Evolutionary conservation across 2,797 vertebrate genomes (phyloP), one percentile per base, ranked within the genome.

Genomic region (Peromyscus eremicus): DNA sequence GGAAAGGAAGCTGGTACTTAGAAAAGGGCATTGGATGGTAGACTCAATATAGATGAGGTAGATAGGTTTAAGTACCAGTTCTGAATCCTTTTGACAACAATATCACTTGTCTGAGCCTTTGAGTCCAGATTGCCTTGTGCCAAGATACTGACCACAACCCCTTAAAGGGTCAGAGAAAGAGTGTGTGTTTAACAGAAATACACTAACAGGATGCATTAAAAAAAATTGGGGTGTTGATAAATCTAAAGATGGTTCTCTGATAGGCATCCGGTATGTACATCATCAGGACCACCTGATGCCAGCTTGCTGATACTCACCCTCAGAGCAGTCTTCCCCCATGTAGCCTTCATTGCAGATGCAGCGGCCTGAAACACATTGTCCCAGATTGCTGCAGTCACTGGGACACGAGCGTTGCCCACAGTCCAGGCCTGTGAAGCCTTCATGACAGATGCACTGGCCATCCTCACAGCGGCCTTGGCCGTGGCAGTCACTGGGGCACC

Each of bases 321-420:
- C 86, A 0, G 95, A 97, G 0, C 99, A 99, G 98, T 99, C 99
- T 0, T 99, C 98, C 0, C 99, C 99, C 0, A 98, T 97, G 97
- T 99, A 99, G 40, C 99, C 99, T 0, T 99, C 99, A 0, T 99
- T 99, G 14, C 99, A 99, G 89, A 99, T 89, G 0, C 99, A 99
- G 21, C 9, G 97, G 0, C 99, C 99, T 0, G 98, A 94, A 43
- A 99, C 66, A 0, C 99, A 99, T 73, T 97, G 98, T 1, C 99
- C 99, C 0, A 92, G 96, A 92, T 62, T 66, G 88, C 98, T 97
- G 95, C 99, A 99, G 94, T 98, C 64, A 0, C 79, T 98, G 92
- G 97, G 97, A 7, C 99, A 99, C 40, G 98, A 95, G 64, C 98
- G 97, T 95, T 98, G 97, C 0, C 97, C 84, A 0, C 99, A 99